phyloP scores from a whole-genome alignment of 2,888 invertebrate species.

The Amaurobius ferox region DNA sequence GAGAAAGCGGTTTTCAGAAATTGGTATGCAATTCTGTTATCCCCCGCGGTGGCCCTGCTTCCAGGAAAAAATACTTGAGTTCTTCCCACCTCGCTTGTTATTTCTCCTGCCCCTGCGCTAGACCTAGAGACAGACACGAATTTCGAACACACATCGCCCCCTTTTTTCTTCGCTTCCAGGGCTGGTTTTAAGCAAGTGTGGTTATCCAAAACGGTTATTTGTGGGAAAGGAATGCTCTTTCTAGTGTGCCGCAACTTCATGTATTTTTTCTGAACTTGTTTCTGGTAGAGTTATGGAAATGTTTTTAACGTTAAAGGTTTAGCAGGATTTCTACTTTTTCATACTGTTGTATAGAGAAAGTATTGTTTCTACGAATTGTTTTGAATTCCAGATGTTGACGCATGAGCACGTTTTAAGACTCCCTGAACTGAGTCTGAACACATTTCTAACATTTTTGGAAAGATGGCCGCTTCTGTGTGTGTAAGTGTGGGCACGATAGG shows the following conservation, averaged over 20 bases:
- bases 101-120: not conserved
- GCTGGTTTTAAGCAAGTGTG: not conserved
- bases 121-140: slow-evolving; percentile 10
- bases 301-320: no score
- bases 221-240: not conserved
- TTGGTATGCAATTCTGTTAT: slow-evolving; percentile 23
- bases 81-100: slow-evolving; percentile 1
- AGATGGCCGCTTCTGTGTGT: no score
- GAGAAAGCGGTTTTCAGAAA: slow-evolving; percentile 15
- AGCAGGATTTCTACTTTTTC: no score
- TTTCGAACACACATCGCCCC: not conserved
- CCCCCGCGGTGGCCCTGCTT: slow-evolving; percentile 34
- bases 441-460: no score
- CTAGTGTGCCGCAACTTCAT: not conserved
- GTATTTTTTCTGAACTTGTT: not conserved
- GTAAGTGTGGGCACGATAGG: no score
- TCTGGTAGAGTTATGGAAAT: no score
- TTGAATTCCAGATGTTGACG: no score
- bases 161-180: not conserved
- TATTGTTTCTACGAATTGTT: no score
- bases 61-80: slow-evolving; percentile 54
- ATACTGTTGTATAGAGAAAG: no score
- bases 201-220: slow-evolving; percentile 3
- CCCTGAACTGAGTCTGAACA: no score
- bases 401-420: no score